Evolutionary conservation across 2,113 vertebrate genomes (phyloP), one percentile per base, ranked within the genome.

Genomic region (Mus spicilegus): DNA sequence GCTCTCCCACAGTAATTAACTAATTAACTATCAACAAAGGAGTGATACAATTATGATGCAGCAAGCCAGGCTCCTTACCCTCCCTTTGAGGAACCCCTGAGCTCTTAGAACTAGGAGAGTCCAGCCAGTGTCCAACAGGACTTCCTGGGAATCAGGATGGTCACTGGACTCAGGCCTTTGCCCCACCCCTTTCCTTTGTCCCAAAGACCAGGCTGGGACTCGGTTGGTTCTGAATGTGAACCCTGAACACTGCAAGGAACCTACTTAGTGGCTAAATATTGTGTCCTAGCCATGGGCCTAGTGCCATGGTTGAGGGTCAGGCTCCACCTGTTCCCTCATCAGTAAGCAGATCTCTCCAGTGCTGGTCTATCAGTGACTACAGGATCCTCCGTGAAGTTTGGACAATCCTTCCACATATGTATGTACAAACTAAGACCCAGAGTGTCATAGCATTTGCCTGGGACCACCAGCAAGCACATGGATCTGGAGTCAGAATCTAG

Each of bases 1-100:
- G 76, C 51, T 95, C 90, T 97, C 92, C 95, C 92, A 96, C 46
- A 10, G 82, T 95, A 92, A 97, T 97, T 97, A 97, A 67, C 90
- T 94, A 94, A 97, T 96, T 96, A 97, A 92, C 77, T 87, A 86
- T 42, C 89, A 92, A 94, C 36, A 54, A 91, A 73, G 72, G n/a
- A 78, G 61, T 96, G 97, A 97, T 89, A 89, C n/a, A 90, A 54
- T 96, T 96, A 95, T 95, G 95, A 93, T 93, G 92, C 87, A 95
- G 39, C 3, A 16, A 96, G 85, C 72, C 51, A 58, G 67, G 22
- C 49, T 95, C 73, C 69, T 95, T 11, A 5, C 26, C 81, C n/a
- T 97, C 61, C 73, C 65, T 81, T 78, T 51, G 26, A 58, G 84
- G 80, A 92, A 51, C 58, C 58, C 17, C 51, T 16, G 24, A 69